phyloP scores from a whole-genome alignment of 1,140 invertebrate species.

The Eumeta japonica region DNA sequence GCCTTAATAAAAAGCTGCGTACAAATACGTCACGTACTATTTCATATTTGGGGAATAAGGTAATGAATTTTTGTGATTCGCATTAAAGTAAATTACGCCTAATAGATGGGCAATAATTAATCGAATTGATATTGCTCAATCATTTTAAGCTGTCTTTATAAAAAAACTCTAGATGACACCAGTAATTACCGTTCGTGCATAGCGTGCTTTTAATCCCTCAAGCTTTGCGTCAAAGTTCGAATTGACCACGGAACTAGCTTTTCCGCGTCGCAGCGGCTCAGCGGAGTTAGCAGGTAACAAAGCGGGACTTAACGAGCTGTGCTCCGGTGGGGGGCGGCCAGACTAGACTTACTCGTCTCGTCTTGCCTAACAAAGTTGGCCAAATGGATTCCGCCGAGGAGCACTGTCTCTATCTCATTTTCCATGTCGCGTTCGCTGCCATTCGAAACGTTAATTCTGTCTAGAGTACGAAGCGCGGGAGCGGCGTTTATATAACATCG shows the following conservation, averaged over 20 bases:
- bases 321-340: conserved; percentile 14
- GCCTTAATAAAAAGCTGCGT: too few relatives aligned
- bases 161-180: too few relatives aligned
- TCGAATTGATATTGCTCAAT: too few relatives aligned
- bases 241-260: too few relatives aligned
- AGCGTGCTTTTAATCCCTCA: too few relatives aligned
- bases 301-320: conserved; percentile 18
- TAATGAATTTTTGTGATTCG: conserved; percentile 20
- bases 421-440: conserved; percentile 1
- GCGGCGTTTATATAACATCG: too few relatives aligned
- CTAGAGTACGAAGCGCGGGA: too few relatives aligned
- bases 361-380: conserved; percentile 16
- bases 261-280: too few relatives aligned
- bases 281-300: conserved; percentile 9
- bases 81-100: conserved; percentile 21
- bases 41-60: conserved; percentile 17
- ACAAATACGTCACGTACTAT: conserved; percentile 22
- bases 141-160: too few relatives aligned
- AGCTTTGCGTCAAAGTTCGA: too few relatives aligned
- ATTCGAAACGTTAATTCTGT: conserved; percentile 14
- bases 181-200: too few relatives aligned
- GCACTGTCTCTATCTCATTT: conserved; percentile 6
- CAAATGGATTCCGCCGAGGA: conserved; percentile 22
- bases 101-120: too few relatives aligned
- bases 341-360: conserved; percentile 16